Conservation (phyloP, 1,140 invertebrate species). For the Mercenaria mercenaria region DNA sequence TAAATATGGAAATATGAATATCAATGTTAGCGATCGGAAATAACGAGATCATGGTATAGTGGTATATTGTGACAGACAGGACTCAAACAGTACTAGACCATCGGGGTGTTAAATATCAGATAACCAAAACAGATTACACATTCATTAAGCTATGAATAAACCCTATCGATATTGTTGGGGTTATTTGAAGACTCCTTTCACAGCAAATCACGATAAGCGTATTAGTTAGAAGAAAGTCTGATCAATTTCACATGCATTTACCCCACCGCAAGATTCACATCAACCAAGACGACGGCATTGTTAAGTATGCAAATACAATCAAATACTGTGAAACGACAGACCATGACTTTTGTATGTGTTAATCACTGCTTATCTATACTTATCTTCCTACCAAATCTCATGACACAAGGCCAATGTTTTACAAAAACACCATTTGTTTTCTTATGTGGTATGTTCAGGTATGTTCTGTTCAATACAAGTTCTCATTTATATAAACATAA, state of each 20-base stretch:
- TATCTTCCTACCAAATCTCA: conserved; percentile 6
- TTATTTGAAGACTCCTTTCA: conserved; percentile 40
- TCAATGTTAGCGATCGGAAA: conserved; percentile 4
- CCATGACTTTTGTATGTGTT: neutral
- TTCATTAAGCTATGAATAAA: conserved; percentile 63
- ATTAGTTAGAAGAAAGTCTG: conserved; percentile 52
- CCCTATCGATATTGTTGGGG: conserved; percentile 31
- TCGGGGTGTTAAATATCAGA: conserved; percentile 33
- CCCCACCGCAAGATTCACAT: conserved; percentile 26
- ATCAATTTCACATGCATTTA: conserved; percentile 49
- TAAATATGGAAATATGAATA: conserved; percentile 28
- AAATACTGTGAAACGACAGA: conserved; percentile 4
- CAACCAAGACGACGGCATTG: neutral
- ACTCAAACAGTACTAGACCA: conserved; percentile 8
- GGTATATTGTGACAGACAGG: neutral
- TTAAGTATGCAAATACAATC: neutral
- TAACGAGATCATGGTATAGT: neutral
- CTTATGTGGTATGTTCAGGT: too few relatives aligned
- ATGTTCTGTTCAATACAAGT: too few relatives aligned
- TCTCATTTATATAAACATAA: too few relatives aligned
- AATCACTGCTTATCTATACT: neutral
- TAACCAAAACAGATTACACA: conserved; percentile 32
- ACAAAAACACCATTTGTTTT: too few relatives aligned
- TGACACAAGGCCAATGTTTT: conserved; percentile 34
- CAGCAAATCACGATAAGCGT: conserved; percentile 23